These are phyloP conservation scores for Endotricha flammealis DNA, from an alignment of 2,888 invertebrate species.

Conservation along the genomic window DNA sequence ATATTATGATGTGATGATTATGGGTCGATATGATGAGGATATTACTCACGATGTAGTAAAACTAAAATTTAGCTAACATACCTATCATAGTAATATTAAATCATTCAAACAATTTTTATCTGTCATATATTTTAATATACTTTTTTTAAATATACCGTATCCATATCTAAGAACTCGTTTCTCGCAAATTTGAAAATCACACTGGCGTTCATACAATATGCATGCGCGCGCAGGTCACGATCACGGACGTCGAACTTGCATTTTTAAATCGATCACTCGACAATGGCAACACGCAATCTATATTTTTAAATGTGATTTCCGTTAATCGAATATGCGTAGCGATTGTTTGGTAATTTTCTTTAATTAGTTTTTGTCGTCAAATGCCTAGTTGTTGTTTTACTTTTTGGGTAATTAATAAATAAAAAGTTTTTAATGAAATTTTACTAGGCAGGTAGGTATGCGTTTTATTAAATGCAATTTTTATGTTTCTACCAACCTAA, in stretches of 20 bases:
- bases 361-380: slow-evolving; percentile 11
- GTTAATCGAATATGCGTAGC: slow-evolving; percentile 25
- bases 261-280: slow-evolving; percentile 65
- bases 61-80: too few relatives aligned
- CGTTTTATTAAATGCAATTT: too few relatives aligned
- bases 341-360: slow-evolving; percentile 19
- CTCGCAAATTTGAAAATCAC: slow-evolving; percentile 24
- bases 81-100: too few relatives aligned
- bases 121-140: not conserved
- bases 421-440: too few relatives aligned
- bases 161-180: slow-evolving; percentile 14
- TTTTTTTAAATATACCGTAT: slow-evolving; percentile 12
- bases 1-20: too few relatives aligned
- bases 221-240: slow-evolving; percentile 71
- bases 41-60: too few relatives aligned
- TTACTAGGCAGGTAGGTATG: too few relatives aligned
- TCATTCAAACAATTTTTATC: not conserved
- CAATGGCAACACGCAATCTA: slow-evolving; percentile 44
- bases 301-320: slow-evolving; percentile 48
- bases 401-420: too few relatives aligned
- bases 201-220: slow-evolving; percentile 62
- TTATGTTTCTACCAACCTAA: too few relatives aligned
- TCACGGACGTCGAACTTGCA: slow-evolving; percentile 69
- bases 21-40: too few relatives aligned
- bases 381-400: too few relatives aligned